Conservation (phyloP, 2,113 vertebrate species). For the Brachionichthys hirsutus region DNA sequence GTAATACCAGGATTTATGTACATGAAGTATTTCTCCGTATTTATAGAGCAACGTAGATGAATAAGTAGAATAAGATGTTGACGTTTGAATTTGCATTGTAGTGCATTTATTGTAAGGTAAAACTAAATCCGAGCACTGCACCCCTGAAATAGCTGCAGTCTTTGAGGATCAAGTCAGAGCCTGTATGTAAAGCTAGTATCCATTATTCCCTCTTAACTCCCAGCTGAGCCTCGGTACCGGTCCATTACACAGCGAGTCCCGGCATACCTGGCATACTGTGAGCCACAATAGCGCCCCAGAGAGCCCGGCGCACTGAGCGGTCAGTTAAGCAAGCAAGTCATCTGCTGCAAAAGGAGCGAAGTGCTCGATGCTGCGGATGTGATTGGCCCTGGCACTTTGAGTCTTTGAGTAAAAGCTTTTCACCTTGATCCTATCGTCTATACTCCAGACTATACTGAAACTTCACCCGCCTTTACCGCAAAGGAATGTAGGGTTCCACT, state of each 20-base stretch:
- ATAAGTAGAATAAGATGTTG: neutral
- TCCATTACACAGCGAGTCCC: constrained; percentile 55
- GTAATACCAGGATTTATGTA: too few species aligned
- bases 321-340: constrained; percentile 26
- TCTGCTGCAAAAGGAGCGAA: constrained; percentile 10
- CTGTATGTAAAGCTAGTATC: constrained; percentile 12
- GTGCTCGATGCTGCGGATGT: constrained; percentile 2
- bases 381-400: constrained; percentile 1
- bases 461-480: too few species aligned
- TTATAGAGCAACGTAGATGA: neutral
- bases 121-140: neutral
- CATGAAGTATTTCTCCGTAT: too few species aligned
- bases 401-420: neutral
- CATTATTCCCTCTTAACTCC: constrained; percentile 44
- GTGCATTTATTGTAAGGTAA: neutral
- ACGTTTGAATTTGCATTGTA: neutral
- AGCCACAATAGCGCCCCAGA: constrained; percentile 17
- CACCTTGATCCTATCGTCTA: neutral
- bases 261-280: constrained; percentile 11
- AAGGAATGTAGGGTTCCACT: too few species aligned
- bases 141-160: constrained; percentile 24
- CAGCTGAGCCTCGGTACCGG: constrained; percentile 43
- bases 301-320: constrained; percentile 25
- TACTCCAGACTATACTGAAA: neutral
- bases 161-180: constrained; percentile 4